Conservation (phyloP, 2,113 vertebrate species). For the Platichthys stellatus region DNA sequence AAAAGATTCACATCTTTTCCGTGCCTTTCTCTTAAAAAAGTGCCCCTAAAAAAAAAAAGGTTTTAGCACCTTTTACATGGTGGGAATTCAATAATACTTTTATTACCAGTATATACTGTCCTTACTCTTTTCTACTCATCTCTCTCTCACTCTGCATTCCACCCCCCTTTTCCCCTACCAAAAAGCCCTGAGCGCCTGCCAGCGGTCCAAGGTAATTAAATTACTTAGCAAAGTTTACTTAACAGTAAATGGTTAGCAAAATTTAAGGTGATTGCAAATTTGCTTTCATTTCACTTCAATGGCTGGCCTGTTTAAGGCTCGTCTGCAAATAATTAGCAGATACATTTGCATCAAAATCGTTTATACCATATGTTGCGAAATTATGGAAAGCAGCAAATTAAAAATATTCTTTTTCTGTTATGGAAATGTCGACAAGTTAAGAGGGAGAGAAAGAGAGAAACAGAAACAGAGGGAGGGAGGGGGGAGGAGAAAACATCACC, state of each 20-base stretch:
- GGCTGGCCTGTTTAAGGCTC: constrained; percentile 85
- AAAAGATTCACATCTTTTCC: constrained; percentile 18
- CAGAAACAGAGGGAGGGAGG: constrained; percentile 44
- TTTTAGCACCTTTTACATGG: constrained; percentile 31
- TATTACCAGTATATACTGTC: constrained; percentile 26
- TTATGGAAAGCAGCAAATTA: constrained; percentile 85
- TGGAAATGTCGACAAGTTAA: constrained; percentile 85
- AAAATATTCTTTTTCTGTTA: constrained; percentile 83
- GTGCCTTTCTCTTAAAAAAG: constrained; percentile 3
- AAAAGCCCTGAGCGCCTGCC: constrained; percentile 67
- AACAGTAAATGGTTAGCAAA: constrained; percentile 87
- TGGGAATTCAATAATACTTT: constrained; percentile 42
- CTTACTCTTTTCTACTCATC: constrained; percentile 52
- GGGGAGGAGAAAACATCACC: constrained; percentile 63
- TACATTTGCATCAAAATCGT: constrained; percentile 94
- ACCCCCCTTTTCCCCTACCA: constrained; percentile 27
- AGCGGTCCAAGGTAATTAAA: constrained; percentile 85
- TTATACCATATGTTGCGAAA: constrained; percentile 90
- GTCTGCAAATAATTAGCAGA: constrained; percentile 92
- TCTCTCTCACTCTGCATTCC: constrained; percentile 35
- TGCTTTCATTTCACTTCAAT: constrained; percentile 92
- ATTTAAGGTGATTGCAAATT: constrained; percentile 91
- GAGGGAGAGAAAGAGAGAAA: constrained; percentile 52
- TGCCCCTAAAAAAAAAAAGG: neutral
- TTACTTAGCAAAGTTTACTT: constrained; percentile 90